Evolutionary conservation across 2,797 vertebrate genomes (phyloP).

Genomic region (Philypnodon macrostomus): DNA sequence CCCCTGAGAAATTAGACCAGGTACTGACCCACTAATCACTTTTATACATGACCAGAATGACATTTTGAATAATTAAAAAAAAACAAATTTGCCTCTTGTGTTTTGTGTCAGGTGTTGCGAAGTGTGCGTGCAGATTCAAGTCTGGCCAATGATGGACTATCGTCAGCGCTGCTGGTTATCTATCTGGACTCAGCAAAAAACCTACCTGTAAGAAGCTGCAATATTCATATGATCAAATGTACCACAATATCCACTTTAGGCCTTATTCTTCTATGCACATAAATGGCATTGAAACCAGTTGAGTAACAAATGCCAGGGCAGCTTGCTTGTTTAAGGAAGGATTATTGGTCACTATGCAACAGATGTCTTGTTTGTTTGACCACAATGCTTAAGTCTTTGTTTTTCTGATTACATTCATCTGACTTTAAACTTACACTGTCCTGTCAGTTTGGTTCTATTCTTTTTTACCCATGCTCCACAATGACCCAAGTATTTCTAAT

Average conservation of each 20-base stretch:
- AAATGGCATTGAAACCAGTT: constrained; percentile 28
- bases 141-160: constrained; percentile 87
- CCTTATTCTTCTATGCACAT: constrained; percentile 16
- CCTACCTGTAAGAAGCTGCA: constrained; percentile 85
- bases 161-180: constrained; percentile 90
- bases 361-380: constrained; percentile 9
- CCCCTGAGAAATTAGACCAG: constrained; percentile 85
- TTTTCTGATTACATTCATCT: constrained; percentile 11
- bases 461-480: too few species aligned
- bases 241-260: constrained; percentile 1
- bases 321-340: constrained; percentile 27
- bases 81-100: constrained; percentile 1
- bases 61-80: too few species aligned
- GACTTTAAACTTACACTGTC: not conserved
- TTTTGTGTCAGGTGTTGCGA: constrained; percentile 79
- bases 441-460: not conserved
- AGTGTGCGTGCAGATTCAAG: constrained; percentile 88
- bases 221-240: constrained; percentile 3
- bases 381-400: constrained; percentile 12
- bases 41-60: not conserved
- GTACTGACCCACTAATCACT: constrained; percentile 58
- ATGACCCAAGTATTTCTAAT: not conserved
- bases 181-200: constrained; percentile 94
- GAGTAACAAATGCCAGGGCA: constrained; percentile 9
- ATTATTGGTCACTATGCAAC: constrained; percentile 20